Evolutionary conservation across 1,140 invertebrate genomes (phyloP), one percentile per base, ranked within the genome.

Genomic region (Zaprionus ornatus): DNA sequence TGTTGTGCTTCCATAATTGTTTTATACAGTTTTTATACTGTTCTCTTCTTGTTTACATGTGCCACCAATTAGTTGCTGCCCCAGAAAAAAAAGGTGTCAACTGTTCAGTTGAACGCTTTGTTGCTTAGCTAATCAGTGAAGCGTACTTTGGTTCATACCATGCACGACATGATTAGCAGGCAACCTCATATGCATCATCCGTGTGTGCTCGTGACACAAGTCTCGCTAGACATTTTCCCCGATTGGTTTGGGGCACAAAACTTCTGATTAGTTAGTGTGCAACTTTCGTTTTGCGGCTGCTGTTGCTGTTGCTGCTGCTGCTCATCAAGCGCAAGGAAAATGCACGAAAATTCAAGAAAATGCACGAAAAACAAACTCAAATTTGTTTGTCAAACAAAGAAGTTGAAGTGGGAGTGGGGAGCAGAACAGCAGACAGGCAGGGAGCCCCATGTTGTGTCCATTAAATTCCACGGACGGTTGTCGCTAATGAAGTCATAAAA

Each of bases 401-500:
- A 50, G 42, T 45, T n/a, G 17, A 15, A 48, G 7, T 19, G 17
- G 10, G 13, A 40, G 37, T 40, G 15, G 19, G 10, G 19, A n/a
- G 61, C 25, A 54, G 50, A 29, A 57, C 9, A 42, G 21, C 29
- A 64, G 50, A 54, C 25, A 21, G n/a, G n/a, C n/a, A 54, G 35
- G 35, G 42, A n/a, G 60, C 12, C 21, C 57, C 45, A 63, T 60
- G 57, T 54, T 60, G 62, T 57, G 79, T 50, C 84, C 78, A 90
- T 88, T 84, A 88, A 90, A 84, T 88, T 88, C 85, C 84, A 63
- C 64, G 68, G 54, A 65, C 52, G 73, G 64, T 80, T 84, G 77
- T 85, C 71, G 86, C 85, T 90, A 90, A 90, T 90, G 85, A 90
- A 90, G 85, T 90, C 85, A 90, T 90, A 90, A 90, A 90, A 82